These are phyloP conservation scores for Drosophila tsacasi DNA, from an alignment of 1,140 invertebrate species.

Conservation along the genomic window DNA sequence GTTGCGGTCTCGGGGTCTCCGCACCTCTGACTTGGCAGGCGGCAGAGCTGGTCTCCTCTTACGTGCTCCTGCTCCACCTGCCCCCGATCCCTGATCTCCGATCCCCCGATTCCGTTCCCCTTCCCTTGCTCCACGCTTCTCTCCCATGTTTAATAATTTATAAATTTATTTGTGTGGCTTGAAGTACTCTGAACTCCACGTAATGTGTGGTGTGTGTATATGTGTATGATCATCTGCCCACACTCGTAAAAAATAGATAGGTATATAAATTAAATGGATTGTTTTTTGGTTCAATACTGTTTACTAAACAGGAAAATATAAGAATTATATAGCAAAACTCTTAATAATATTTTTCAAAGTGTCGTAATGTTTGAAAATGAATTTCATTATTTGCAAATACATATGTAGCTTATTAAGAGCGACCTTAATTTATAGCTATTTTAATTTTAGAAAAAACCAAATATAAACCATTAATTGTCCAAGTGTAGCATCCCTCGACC, in stretches of 20 bases:
- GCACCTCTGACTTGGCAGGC: constrained; percentile 74
- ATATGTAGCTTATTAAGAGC: no score
- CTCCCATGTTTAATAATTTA: constrained; percentile 77
- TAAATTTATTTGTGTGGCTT: constrained; percentile 69
- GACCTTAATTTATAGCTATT: neutral
- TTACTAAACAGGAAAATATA: no score
- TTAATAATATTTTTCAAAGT: neutral
- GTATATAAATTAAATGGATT: neutral
- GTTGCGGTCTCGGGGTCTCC: constrained; percentile 52
- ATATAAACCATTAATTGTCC: neutral
- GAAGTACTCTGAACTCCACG: constrained; percentile 73
- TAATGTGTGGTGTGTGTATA: constrained; percentile 32
- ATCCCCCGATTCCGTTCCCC: neutral
- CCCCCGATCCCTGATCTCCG: constrained; percentile 14
- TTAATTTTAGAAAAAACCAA: neutral
- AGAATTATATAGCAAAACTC: neutral
- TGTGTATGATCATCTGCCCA: neutral
- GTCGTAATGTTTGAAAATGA: no score
- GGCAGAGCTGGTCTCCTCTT: constrained; percentile 32
- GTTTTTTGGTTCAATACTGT: neutral
- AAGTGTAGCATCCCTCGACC: constrained; percentile 29
- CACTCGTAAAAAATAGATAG: constrained; percentile 7
- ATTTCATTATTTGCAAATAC: no score
- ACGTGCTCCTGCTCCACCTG: constrained; percentile 32
- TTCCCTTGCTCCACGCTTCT: constrained; percentile 11